Evolutionary conservation across 2,113 vertebrate species (phyloP).

Genomic region (Tringa solitaria): DNA sequence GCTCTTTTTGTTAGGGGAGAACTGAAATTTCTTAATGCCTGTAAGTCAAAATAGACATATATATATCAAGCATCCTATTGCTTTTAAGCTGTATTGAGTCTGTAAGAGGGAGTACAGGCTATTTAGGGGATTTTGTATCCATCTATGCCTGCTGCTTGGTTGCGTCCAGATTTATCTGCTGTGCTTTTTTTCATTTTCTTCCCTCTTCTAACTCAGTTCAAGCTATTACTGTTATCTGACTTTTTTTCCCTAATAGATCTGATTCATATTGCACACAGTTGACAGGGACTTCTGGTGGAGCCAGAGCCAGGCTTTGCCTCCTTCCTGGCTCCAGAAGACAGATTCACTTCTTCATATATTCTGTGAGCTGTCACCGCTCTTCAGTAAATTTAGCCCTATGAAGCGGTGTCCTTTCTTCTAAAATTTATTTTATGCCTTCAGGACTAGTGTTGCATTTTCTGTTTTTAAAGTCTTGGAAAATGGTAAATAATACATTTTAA

Average conservation of each 20-base stretch:
- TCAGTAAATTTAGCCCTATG: neutral
- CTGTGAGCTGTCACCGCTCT: neutral
- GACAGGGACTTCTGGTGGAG: neutral
- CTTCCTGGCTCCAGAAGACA: neutral
- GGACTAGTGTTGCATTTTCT: neutral
- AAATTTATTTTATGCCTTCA: neutral
- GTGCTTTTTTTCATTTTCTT: neutral
- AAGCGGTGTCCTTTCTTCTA: neutral
- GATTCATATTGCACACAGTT: neutral
- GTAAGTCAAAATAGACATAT: neutral
- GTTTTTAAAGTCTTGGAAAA: neutral
- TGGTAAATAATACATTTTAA: neutral
- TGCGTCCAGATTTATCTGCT: neutral
- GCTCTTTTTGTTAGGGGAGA: neutral
- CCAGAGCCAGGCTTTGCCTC: neutral
- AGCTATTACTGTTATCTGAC: neutral
- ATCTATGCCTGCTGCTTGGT: neutral
- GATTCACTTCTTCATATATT: neutral
- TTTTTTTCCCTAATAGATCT: neutral
- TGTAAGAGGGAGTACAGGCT: neutral
- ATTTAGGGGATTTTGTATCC: neutral
- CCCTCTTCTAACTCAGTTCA: neutral
- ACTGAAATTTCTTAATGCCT: neutral
- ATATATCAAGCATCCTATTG: neutral
- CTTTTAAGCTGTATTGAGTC: neutral